Conservation (phyloP, 2,797 vertebrate species). For the Megalops cyprinoides region DNA sequence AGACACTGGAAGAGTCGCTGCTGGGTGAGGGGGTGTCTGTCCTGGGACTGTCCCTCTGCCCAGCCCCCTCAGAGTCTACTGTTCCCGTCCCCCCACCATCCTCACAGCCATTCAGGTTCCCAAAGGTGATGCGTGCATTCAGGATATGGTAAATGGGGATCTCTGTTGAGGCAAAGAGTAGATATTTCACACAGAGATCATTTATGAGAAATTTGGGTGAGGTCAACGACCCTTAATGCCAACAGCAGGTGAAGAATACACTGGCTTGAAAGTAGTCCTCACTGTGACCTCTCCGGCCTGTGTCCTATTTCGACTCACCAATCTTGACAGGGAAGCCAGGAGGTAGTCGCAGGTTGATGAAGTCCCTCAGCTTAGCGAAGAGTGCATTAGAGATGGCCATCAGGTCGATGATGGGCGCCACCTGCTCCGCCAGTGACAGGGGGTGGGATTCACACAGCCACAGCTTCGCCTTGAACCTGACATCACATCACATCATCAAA, state of each 20-base stretch:
- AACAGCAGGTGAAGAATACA: too few relatives aligned
- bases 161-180: constrained; percentile 72
- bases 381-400: constrained; percentile 96
- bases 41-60: constrained; percentile 75
- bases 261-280: background rate
- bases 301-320: constrained; percentile 69
- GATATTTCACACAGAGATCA: background rate
- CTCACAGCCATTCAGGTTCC: constrained; percentile 94
- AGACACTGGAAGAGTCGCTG: constrained; percentile 94
- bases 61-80: constrained; percentile 46
- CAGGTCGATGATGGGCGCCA: constrained; percentile 95
- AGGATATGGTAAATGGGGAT: constrained; percentile 98
- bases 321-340: constrained; percentile 96
- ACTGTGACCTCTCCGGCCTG: background rate
- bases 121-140: constrained; percentile 95
- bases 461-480: constrained; percentile 95
- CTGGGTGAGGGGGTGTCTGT: constrained; percentile 89
- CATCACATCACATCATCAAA: too few relatives aligned
- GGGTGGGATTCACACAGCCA: constrained; percentile 97
- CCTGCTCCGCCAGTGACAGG: constrained; percentile 91
- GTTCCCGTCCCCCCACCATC: constrained; percentile 75
- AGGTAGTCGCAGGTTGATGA: constrained; percentile 92
- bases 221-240: too few relatives aligned
- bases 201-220: background rate
- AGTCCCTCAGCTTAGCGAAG: constrained; percentile 94